A percentile compares a stretch with the other conserved stretches of the same genome.
phyloP scores from a whole-genome alignment of 64 coral and sea anemone species.

The Porites australiensis region DNA sequence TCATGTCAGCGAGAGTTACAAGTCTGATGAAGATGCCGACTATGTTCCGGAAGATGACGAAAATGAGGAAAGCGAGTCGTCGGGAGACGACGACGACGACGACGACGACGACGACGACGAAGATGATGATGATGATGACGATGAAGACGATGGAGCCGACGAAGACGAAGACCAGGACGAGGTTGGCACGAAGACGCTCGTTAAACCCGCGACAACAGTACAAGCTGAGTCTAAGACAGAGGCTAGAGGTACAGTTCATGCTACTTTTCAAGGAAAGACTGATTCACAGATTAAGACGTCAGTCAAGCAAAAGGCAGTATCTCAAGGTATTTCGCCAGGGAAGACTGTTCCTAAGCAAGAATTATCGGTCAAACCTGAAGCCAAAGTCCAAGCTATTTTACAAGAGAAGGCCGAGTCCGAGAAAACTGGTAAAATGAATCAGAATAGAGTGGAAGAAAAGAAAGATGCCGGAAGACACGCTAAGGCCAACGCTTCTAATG shows the following conservation, averaged over 20 bases:
- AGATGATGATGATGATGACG: not conserved
- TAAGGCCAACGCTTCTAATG: not conserved
- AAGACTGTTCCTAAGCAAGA: too few relatives aligned
- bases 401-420: not conserved
- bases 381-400: not conserved
- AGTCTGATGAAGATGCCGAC: constrained; percentile 44
- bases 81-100: constrained; percentile 8
- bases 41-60: constrained; percentile 25
- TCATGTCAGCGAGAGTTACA: not conserved
- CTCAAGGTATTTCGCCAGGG: too few relatives aligned
- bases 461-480: not conserved
- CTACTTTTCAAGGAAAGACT: not conserved
- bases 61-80: not conserved
- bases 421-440: not conserved
- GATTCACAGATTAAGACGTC: too few relatives aligned
- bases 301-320: too few relatives aligned
- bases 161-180: not conserved
- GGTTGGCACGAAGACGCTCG: not conserved
- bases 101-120: not conserved
- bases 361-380: not conserved
- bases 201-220: too few relatives aligned
- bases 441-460: not conserved
- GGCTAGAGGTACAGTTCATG: too few relatives aligned
- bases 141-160: not conserved
- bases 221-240: not conserved